These are phyloP conservation scores for Brachylomia viminalis DNA, from an alignment of 2,888 invertebrate species.

Conservation along the genomic window DNA sequence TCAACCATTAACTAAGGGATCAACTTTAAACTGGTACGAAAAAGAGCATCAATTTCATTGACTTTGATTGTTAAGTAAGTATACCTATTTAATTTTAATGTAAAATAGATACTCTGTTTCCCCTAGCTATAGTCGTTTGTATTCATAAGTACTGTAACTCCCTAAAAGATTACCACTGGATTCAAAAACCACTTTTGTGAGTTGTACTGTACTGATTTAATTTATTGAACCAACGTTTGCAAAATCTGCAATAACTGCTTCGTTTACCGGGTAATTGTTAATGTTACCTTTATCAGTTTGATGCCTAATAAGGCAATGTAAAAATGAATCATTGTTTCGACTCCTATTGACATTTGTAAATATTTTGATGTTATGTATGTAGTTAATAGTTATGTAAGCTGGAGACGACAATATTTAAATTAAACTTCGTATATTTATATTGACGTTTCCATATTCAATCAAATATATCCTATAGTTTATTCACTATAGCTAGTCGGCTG, in stretches of 20 bases:
- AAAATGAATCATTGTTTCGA: background rate
- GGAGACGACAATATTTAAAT: background rate
- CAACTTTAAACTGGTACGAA: too few species aligned
- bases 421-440: background rate
- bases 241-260: background rate
- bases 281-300: background rate
- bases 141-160: background rate
- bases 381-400: background rate
- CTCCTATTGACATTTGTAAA: background rate
- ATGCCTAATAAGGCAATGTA: background rate
- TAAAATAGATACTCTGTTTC: background rate
- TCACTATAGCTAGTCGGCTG: background rate
- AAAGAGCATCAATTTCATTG: background rate
- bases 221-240: slow-evolving; percentile 1
- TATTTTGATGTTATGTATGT: background rate
- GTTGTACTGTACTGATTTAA: background rate
- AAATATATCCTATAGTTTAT: too few species aligned
- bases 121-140: background rate
- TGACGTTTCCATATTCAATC: too few species aligned
- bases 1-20: background rate
- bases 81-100: background rate
- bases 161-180: background rate
- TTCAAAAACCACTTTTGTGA: background rate
- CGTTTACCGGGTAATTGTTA: slow-evolving; percentile 15
- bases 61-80: background rate